Evolutionary conservation across 2,797 vertebrate genomes (phyloP).

Genomic region (Oreortyx pictus): DNA sequence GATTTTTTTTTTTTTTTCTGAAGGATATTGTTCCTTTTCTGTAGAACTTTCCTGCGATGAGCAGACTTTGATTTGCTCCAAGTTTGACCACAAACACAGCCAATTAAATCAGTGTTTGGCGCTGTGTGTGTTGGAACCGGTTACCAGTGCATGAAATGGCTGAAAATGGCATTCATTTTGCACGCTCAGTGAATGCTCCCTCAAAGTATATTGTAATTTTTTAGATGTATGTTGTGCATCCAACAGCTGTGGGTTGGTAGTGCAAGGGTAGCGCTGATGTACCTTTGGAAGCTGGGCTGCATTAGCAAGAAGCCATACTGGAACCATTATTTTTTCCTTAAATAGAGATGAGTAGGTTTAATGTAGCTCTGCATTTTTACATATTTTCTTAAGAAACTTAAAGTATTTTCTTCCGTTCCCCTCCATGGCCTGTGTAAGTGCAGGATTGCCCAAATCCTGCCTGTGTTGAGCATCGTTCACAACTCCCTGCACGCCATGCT

Average conservation of each 20-base stretch:
- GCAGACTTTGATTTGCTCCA: not conserved
- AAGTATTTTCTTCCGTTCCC: fast-evolving
- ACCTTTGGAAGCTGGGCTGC: not conserved
- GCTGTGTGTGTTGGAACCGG: not conserved
- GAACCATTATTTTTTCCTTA: not conserved
- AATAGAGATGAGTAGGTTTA: not conserved
- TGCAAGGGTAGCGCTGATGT: not conserved
- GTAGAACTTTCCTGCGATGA: not conserved
- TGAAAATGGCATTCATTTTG: not conserved
- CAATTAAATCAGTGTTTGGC: not conserved
- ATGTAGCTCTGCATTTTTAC: not conserved
- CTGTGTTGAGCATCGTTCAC: fast-evolving
- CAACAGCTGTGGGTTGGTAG: not conserved
- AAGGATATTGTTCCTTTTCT: not conserved
- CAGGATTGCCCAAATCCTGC: fast-evolving
- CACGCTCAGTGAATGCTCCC: fast-evolving
- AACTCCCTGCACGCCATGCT: fast-evolving
- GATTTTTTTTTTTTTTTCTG: not conserved
- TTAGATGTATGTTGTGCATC: fast-evolving
- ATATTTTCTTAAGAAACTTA: not conserved
- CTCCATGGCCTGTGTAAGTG: fast-evolving
- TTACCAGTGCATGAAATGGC: not conserved
- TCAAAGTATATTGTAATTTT: not conserved
- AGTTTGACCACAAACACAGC: not conserved
- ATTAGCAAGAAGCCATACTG: not conserved